Conservation (phyloP, 1,140 invertebrate genomes). For the Eriosoma lanigerum region DNA sequence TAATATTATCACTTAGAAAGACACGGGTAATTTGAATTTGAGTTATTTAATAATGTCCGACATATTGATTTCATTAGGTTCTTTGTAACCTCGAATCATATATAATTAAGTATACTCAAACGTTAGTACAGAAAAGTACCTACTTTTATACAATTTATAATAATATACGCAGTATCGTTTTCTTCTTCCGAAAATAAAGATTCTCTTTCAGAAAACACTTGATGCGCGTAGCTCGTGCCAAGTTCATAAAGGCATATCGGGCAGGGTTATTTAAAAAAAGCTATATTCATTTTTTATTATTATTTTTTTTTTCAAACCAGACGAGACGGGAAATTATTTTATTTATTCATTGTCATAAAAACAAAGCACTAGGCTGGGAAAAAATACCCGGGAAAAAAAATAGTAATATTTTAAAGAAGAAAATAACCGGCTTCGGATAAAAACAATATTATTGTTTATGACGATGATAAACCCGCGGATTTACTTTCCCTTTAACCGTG, state of each 20-base stretch:
- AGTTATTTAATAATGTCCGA: too few relatives aligned
- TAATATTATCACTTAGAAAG: too few relatives aligned
- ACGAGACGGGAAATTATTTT: slow-evolving; percentile 43
- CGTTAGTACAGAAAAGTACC: too few relatives aligned
- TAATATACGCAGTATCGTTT: too few relatives aligned
- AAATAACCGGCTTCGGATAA: neutral
- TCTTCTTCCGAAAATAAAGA: neutral
- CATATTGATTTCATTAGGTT: too few relatives aligned
- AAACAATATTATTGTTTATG: slow-evolving; percentile 40
- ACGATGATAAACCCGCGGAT: neutral
- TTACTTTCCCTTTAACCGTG: slow-evolving; percentile 18
- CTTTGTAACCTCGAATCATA: too few relatives aligned
- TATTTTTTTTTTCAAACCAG: neutral
- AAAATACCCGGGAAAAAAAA: slow-evolving; percentile 3
- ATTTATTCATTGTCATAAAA: slow-evolving; percentile 40
- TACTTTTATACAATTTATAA: too few relatives aligned
- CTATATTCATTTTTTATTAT: slow-evolving; percentile 14
- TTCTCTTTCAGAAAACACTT: slow-evolving; percentile 14
- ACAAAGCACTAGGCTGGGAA: neutral
- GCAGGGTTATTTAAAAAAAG: slow-evolving; percentile 30
- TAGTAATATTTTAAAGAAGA: neutral
- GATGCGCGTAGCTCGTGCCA: slow-evolving; percentile 23
- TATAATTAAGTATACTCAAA: too few relatives aligned
- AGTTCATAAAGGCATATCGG: slow-evolving; percentile 8
- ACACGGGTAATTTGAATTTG: too few relatives aligned